Conservation (phyloP, 2,797 vertebrate genomes). For the Telmatherina bonti region DNA sequence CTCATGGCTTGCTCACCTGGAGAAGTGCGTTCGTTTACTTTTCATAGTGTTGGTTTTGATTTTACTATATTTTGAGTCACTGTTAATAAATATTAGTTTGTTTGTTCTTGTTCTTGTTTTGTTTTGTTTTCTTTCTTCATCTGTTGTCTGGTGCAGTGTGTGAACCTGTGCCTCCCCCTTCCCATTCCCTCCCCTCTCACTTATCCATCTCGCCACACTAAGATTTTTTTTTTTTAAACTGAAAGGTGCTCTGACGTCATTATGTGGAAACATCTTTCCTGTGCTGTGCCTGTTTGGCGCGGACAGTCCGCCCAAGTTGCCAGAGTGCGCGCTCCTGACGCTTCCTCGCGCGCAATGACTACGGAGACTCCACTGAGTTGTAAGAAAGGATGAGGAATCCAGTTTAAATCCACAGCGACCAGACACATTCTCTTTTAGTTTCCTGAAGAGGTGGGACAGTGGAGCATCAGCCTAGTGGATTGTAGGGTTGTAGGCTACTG, state of each 20-base stretch:
- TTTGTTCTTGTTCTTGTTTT: no score
- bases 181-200: no score
- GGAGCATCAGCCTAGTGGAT: constrained; percentile 8
- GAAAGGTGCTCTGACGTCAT: constrained; percentile 85
- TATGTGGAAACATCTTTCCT: constrained; percentile 79
- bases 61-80: no score
- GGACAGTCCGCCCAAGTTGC: constrained; percentile 62
- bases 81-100: no score
- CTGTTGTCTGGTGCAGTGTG: no score
- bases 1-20: no score
- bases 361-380: constrained; percentile 43
- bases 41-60: no score
- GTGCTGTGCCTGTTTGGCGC: constrained; percentile 48
- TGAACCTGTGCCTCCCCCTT: no score
- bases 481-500: constrained; percentile 1
- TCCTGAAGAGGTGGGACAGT: background rate
- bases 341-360: constrained; percentile 36
- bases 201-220: background rate
- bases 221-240: constrained; percentile 4
- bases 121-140: no score
- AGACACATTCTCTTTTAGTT: background rate
- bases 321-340: constrained; percentile 35
- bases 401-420: constrained; percentile 17
- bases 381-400: constrained; percentile 7
- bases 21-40: no score